Conservation (phyloP, 2,797 vertebrate genomes). For the Atherinosoma microstoma region DNA sequence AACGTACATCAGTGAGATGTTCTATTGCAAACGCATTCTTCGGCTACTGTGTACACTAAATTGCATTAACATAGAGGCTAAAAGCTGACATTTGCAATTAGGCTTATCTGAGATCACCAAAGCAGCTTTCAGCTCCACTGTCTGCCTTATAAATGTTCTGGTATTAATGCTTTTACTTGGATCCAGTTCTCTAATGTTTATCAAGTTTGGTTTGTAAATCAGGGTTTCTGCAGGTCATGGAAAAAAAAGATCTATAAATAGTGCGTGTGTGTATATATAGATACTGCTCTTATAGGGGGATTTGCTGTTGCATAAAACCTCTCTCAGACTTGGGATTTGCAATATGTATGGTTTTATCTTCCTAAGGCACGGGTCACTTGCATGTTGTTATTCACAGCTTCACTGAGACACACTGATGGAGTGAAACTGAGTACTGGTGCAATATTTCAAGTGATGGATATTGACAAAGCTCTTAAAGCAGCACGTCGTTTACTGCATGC, state of each 20-base stretch:
- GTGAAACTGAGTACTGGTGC: neutral
- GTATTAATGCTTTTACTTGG: conserved; percentile 56
- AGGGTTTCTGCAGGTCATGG: conserved; percentile 49
- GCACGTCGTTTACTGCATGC: neutral
- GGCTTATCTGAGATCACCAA: conserved; percentile 34
- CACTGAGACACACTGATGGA: too few species aligned
- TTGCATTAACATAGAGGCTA: conserved; percentile 19
- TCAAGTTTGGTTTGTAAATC: conserved; percentile 8
- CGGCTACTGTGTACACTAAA: conserved; percentile 11
- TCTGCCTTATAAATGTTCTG: conserved; percentile 43
- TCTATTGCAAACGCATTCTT: conserved; percentile 52
- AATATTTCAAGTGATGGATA: neutral
- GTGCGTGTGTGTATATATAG: neutral
- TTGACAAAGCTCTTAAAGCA: neutral
- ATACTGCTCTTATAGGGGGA: neutral
- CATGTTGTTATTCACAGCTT: neutral
- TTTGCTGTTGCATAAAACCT: neutral
- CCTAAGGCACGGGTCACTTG: neutral
- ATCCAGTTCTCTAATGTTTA: conserved; percentile 28
- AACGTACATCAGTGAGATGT: conserved; percentile 29
- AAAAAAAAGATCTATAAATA: neutral
- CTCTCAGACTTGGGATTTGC: neutral
- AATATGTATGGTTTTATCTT: neutral
- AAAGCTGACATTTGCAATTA: conserved; percentile 28
- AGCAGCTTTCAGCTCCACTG: conserved; percentile 52